A percentile compares a stretch with the other conserved stretches of the same genome.
phyloP scores from a whole-genome alignment of 2,797 vertebrate species.

The Macroramphosus scolopax region DNA sequence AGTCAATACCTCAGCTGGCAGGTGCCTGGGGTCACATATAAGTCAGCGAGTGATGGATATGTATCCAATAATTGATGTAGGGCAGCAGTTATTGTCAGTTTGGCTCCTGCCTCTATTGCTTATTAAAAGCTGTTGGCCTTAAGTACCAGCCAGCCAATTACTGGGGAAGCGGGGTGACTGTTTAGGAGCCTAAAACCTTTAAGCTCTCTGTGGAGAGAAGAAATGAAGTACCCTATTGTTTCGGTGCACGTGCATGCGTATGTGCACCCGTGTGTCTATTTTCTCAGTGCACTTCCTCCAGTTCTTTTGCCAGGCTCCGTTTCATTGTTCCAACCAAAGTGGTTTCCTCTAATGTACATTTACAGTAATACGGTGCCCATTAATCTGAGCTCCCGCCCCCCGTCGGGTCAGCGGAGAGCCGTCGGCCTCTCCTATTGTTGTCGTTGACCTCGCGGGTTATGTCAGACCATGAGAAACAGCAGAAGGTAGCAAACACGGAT shows the following conservation, averaged over 20 bases:
- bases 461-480: conserved; percentile 63
- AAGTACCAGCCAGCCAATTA: conserved; percentile 83
- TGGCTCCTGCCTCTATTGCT: conserved; percentile 82
- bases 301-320: conserved; percentile 37
- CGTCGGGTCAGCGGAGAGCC: conserved; percentile 59
- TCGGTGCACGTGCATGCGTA: conserved; percentile 17
- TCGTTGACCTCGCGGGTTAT: conserved; percentile 63
- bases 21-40: conserved; percentile 83
- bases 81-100: conserved; percentile 82
- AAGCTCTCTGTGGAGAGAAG: conserved; percentile 49
- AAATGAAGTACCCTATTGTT: conserved; percentile 60
- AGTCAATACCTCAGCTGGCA: conserved; percentile 82
- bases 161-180: conserved; percentile 63
- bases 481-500: conserved; percentile 37
- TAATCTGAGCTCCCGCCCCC: conserved; percentile 57
- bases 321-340: conserved; percentile 73
- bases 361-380: conserved; percentile 60
- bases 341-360: conserved; percentile 68
- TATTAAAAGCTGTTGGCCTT: conserved; percentile 85
- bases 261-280: conserved; percentile 41
- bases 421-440: conserved; percentile 64
- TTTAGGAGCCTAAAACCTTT: conserved; percentile 61
- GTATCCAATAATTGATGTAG: conserved; percentile 86
- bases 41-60: conserved; percentile 84
- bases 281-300: conserved; percentile 64